Conservation (phyloP, 2,113 vertebrate genomes). For the Mus pahari region DNA sequence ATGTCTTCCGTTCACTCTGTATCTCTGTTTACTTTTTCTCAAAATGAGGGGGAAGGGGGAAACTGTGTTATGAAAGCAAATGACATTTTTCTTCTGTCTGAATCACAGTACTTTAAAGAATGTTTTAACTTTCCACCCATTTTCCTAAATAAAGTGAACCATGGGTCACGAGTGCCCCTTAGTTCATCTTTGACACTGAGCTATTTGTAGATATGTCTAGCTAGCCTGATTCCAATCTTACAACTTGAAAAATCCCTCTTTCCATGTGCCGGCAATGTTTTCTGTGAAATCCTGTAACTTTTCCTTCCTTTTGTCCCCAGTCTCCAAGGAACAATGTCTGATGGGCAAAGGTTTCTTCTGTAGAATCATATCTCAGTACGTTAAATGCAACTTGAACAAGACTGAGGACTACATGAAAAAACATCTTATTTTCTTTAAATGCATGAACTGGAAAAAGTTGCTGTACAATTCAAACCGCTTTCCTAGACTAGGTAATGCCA, state of each 20-base stretch:
- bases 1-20: background rate
- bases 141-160: background rate
- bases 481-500: background rate
- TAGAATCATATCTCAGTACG: background rate
- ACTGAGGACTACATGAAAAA: conserved; percentile 16
- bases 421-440: conserved; percentile 12
- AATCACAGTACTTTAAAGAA: background rate
- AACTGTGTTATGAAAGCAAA: background rate
- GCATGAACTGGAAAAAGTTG: background rate
- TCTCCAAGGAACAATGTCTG: background rate
- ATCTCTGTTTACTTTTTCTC: background rate
- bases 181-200: background rate
- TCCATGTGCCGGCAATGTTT: background rate
- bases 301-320: background rate
- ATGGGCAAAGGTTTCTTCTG: background rate
- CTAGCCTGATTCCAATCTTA: background rate
- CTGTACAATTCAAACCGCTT: background rate
- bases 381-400: background rate
- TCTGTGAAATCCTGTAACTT: background rate
- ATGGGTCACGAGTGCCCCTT: fast-evolving
- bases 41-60: background rate
- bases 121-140: background rate
- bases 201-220: background rate
- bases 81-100: background rate
- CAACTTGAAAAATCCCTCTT: background rate